Percentiles rank a stretch among this genome's conserved stretches.
Conservation (phyloP, 2,797 vertebrate genomes). For the Myotis planiceps region DNA sequence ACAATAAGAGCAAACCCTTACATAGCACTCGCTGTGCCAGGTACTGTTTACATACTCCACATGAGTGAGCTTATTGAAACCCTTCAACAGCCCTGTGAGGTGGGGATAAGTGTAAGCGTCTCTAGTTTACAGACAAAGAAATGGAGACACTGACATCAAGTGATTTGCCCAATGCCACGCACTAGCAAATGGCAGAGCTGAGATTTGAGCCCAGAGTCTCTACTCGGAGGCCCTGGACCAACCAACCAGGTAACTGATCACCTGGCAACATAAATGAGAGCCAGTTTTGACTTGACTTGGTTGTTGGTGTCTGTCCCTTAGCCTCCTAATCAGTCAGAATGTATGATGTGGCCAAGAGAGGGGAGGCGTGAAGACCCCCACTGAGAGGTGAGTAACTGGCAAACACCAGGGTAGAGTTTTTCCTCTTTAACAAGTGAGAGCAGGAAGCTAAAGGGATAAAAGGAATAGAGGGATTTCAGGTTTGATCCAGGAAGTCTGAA, state of each 20-base stretch:
- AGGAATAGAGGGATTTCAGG: not conserved
- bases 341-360: not conserved
- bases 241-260: not conserved
- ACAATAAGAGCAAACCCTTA: not conserved
- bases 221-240: not conserved
- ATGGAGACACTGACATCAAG: not conserved
- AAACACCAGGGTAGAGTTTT: not conserved
- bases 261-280: not conserved
- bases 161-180: not conserved
- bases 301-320: not conserved
- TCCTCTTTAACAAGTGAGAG: not conserved
- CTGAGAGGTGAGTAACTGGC: not conserved
- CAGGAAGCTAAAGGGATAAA: not conserved
- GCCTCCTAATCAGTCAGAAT: not conserved
- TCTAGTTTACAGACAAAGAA: constrained; percentile 19
- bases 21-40: not conserved
- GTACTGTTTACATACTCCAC: not conserved
- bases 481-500: not conserved
- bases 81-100: not conserved
- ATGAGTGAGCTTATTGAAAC: not conserved
- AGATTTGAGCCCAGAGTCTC: not conserved
- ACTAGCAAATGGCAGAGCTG: not conserved
- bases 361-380: not conserved
- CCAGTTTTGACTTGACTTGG: not conserved
- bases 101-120: not conserved